Evolutionary conservation across 1,140 invertebrate genomes (phyloP).

Genomic region (Pantala flavescens): DNA sequence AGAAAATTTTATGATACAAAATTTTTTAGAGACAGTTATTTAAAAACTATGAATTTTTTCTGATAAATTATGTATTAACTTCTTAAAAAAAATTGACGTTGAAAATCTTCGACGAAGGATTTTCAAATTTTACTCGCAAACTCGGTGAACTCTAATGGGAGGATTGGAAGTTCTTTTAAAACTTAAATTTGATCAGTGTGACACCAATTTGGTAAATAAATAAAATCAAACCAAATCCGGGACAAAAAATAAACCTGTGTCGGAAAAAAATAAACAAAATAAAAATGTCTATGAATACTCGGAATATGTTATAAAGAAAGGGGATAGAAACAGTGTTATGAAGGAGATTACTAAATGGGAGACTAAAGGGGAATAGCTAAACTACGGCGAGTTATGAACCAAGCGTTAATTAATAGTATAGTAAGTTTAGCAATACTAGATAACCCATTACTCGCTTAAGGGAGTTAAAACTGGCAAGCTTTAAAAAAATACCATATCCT

Average conservation of each 20-base stretch:
- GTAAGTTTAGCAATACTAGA: background rate
- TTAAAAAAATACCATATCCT: background rate
- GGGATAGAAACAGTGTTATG: slow-evolving; percentile 5
- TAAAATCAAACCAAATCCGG: no score
- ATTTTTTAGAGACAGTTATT: no score
- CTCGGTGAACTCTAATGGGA: no score
- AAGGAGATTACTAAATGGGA: background rate
- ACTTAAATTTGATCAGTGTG: no score
- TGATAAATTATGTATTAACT: no score
- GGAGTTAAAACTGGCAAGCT: background rate
- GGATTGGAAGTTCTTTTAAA: no score
- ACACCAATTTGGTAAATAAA: no score
- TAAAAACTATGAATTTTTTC: no score
- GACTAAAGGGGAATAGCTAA: background rate
- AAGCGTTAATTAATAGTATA: background rate
- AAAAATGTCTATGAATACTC: background rate
- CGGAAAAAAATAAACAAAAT: background rate
- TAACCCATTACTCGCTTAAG: background rate
- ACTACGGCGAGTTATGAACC: background rate
- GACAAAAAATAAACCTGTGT: background rate
- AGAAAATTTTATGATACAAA: no score
- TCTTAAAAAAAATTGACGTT: no score
- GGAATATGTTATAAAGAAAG: slow-evolving; percentile 1
- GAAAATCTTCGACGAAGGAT: no score
- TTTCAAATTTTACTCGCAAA: no score